Percentiles rank a stretch among this genome's conserved stretches.
phyloP scores from a whole-genome alignment of 2,113 vertebrate species.

The Pardalotus punctatus region DNA sequence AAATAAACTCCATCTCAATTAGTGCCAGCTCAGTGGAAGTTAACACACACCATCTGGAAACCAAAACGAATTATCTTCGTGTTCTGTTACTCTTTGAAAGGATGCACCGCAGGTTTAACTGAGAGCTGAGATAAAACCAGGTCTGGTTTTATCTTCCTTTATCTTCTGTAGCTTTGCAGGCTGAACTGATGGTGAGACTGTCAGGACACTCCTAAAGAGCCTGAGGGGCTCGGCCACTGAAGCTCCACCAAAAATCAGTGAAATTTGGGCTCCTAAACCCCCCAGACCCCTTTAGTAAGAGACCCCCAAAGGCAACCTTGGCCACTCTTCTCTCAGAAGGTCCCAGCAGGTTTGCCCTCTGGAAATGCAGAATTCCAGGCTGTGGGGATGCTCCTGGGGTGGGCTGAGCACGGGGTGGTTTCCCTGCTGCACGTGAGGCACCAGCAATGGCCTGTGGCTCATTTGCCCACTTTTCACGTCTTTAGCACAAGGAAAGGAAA shows the following conservation, averaged over 20 bases:
- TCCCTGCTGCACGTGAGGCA: background rate
- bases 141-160: background rate
- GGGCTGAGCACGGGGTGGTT: rapidly evolving
- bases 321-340: background rate
- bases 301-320: background rate
- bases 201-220: background rate
- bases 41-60: background rate
- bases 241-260: background rate
- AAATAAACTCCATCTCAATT: background rate
- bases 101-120: background rate
- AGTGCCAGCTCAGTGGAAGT: background rate
- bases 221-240: background rate
- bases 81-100: background rate
- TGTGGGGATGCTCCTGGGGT: rapidly evolving
- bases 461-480: background rate
- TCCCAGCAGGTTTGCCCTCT: background rate
- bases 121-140: background rate
- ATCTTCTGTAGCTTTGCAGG: background rate
- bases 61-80: background rate
- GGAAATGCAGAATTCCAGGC: background rate
- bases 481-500: no score
- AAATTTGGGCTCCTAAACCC: background rate
- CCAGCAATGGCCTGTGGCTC: rapidly evolving
- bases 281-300: background rate
- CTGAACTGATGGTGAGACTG: background rate